phyloP scores from a whole-genome alignment of 2,888 invertebrate genomes.

The Azorinus chamasolen region DNA sequence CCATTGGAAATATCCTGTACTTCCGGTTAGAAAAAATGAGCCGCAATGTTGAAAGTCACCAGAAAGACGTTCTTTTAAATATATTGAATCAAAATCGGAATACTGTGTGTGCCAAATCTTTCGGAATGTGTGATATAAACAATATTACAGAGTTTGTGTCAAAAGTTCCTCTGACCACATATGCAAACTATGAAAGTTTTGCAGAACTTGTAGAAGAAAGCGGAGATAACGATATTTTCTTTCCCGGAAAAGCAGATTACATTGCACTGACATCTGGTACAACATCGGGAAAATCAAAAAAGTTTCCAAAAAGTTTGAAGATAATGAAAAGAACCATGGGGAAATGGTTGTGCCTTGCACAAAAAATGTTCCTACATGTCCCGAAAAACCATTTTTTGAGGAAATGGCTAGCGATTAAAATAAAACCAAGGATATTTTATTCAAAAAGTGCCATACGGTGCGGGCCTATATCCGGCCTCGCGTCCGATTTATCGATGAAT shows the following conservation, averaged over 20 bases:
- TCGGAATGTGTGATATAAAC: constrained; percentile 10
- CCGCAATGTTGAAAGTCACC: constrained; percentile 29
- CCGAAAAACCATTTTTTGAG: constrained; percentile 46
- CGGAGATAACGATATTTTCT: constrained; percentile 53
- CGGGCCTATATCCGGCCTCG: constrained; percentile 55
- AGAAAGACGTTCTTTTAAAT: constrained; percentile 24
- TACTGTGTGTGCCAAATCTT: constrained; percentile 26
- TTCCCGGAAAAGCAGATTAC: constrained; percentile 59
- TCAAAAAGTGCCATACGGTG: constrained; percentile 45
- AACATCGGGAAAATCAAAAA: constrained; percentile 52
- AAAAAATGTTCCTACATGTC: constrained; percentile 37
- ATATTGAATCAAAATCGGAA: constrained; percentile 43
- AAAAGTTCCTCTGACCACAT: constrained; percentile 41
- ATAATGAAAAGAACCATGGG: constrained; percentile 30
- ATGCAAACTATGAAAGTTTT: constrained; percentile 44
- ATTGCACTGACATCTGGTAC: constrained; percentile 63
- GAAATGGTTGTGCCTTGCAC: constrained; percentile 33
- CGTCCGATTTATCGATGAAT: constrained; percentile 34
- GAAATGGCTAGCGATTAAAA: constrained; percentile 40
- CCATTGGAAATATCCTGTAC: constrained; percentile 31
- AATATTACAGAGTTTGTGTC: constrained; percentile 24
- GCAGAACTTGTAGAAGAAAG: constrained; percentile 19
- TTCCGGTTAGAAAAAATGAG: constrained; percentile 27
- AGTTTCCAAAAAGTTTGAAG: constrained; percentile 49
- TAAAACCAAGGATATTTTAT: constrained; percentile 12